phyloP scores from a whole-genome alignment of 2,888 invertebrate genomes.

The Eristalis tenax region DNA sequence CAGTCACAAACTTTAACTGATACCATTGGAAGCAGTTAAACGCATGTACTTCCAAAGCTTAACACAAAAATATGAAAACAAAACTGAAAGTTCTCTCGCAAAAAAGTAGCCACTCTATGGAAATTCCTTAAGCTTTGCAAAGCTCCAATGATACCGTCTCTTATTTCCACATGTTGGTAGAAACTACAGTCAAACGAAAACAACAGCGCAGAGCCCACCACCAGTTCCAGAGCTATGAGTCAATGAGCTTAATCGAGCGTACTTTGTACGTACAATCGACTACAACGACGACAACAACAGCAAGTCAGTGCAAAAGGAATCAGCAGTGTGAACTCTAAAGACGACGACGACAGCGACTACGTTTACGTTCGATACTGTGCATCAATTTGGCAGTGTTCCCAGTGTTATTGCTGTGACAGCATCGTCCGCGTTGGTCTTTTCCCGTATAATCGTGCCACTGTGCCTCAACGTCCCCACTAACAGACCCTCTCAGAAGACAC shows the following conservation, averaged over 20 bases:
- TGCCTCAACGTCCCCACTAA: slow-evolving; percentile 41
- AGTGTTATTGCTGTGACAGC: slow-evolving; percentile 64
- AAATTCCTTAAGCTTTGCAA: slow-evolving; percentile 2
- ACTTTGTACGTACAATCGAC: slow-evolving; percentile 49
- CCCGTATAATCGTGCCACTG: slow-evolving; percentile 22
- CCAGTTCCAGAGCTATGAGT: slow-evolving; percentile 31
- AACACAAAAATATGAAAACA: neutral
- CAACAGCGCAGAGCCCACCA: slow-evolving; percentile 23
- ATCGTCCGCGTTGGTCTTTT: slow-evolving; percentile 40
- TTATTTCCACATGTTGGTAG: slow-evolving; percentile 5
- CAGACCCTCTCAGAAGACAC: slow-evolving; percentile 5
- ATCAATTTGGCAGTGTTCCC: slow-evolving; percentile 68
- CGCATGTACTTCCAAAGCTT: neutral
- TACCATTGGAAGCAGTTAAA: neutral
- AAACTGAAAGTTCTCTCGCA: neutral
- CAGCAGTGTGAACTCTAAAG: slow-evolving; percentile 27
- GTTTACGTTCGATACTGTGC: slow-evolving; percentile 51
- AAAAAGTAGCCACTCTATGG: neutral
- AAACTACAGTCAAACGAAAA: slow-evolving; percentile 9
- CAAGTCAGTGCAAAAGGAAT: slow-evolving; percentile 56
- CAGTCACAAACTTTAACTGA: neutral
- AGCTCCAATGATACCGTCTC: slow-evolving; percentile 5
- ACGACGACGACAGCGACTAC: slow-evolving; percentile 16
- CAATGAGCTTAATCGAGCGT: slow-evolving; percentile 70
- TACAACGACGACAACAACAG: slow-evolving; percentile 13